Evolutionary conservation across 2,797 vertebrate species (phyloP).

Genomic region (Lepus oiostolus): DNA sequence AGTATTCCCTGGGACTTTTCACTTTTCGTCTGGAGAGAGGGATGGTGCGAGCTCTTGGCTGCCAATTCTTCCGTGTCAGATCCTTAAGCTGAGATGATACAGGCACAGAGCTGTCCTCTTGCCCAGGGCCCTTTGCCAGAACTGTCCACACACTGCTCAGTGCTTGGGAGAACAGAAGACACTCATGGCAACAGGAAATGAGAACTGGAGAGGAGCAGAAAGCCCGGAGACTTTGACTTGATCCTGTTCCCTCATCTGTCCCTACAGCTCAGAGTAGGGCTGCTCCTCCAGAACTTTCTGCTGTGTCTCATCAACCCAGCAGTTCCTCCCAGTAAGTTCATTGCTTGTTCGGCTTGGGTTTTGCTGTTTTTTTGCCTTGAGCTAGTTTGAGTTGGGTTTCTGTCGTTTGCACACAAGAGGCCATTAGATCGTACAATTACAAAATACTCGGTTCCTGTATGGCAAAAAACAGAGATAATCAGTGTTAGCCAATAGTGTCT

Average conservation of each 20-base stretch:
- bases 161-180: not conserved
- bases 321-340: not conserved
- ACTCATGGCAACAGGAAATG: not conserved
- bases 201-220: not conserved
- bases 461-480: slow-evolving; percentile 56
- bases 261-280: not conserved
- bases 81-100: not conserved
- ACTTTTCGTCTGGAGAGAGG: not conserved
- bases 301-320: not conserved
- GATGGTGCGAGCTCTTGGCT: not conserved
- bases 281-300: not conserved
- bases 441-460: slow-evolving; percentile 52
- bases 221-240: too few relatives aligned
- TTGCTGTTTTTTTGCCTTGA: slow-evolving; percentile 28
- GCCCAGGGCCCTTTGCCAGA: rapidly evolving
- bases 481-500: slow-evolving; percentile 72
- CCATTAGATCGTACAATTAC: not conserved
- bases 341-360: not conserved
- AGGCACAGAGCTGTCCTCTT: not conserved
- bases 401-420: slow-evolving; percentile 52
- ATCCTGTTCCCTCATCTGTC: not conserved
- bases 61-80: not conserved
- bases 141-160: rapidly evolving
- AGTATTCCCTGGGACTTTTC: not conserved
- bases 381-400: slow-evolving; percentile 59